Evolutionary conservation across 2,113 vertebrate species (phyloP), one percentile per base, ranked within the genome.

Genomic region (Lophotis ruficrista): DNA sequence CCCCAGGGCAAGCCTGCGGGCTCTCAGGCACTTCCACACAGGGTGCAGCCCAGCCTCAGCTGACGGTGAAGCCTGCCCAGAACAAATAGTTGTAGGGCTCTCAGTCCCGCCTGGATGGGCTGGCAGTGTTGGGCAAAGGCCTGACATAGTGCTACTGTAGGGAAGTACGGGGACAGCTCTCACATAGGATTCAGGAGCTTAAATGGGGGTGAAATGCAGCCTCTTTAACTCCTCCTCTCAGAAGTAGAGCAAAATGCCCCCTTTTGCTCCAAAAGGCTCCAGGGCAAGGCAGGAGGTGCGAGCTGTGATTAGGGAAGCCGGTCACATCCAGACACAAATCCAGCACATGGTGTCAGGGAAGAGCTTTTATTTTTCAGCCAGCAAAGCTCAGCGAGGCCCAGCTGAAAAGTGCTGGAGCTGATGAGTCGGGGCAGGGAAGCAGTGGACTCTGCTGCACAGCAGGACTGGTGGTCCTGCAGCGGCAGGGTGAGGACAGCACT

Each of bases 361-460:
- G 30, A 78, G 53, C 50, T 92, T 97, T 97, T 96, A 96, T 96
- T 97, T 91, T 45, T 64, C 79, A 79, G 88, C 43, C 70, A 96
- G 82, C 28, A 72, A 25, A 61, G 65, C 91, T 78, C 45, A 23
- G 81, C 1, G 2, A 43, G n/a, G 30, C 48, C 30, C 25, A 9
- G 41, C 23, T 93, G 86, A 25, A 50, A 66, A 75, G 50, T 0
- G 12, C 79, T n/a, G 85, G 88, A 58, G 83, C 58, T 7, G 1
- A 2, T 0, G 33, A 50, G 54, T 8, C 6, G 5, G 41, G 48
- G 60, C 68, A 58, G 41, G 57, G 48, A 24, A 6, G 57, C 25
- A 19, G 64, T 8, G 5, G 62, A 37, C 3, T 2, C 56, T 61
- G 51, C 50, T 30, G 65, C n/a, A 27, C 21, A 14, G 60, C 0